These are phyloP conservation scores for Eufriesea mexicana DNA, from an alignment of 1,140 invertebrate genomes.

Conservation along the genomic window DNA sequence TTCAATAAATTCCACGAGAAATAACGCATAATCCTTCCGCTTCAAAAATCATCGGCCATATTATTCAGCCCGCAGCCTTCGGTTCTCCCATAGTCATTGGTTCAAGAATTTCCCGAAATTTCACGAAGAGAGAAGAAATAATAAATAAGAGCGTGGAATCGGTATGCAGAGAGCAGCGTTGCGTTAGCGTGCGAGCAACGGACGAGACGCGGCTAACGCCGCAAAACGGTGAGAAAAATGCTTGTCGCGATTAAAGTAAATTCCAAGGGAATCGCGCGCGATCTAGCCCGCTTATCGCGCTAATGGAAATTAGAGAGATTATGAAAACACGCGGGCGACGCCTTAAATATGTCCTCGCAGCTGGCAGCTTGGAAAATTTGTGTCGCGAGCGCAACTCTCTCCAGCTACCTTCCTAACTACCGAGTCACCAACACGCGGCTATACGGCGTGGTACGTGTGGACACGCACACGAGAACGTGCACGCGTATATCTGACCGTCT, in stretches of 20 bases:
- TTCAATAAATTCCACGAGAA: no score
- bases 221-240: background rate
- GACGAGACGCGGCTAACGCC: background rate
- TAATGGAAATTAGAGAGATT: constrained; percentile 77
- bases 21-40: no score
- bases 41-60: no score
- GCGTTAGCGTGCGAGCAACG: no score
- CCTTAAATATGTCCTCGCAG: constrained; percentile 65
- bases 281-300: constrained; percentile 51
- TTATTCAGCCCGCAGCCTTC: no score
- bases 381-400: constrained; percentile 31
- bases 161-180: background rate
- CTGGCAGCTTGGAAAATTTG: constrained; percentile 66
- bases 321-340: constrained; percentile 68
- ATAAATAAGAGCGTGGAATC: no score
- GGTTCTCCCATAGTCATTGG: no score
- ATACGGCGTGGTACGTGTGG: background rate
- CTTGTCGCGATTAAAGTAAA: background rate
- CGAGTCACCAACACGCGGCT: constrained; percentile 8
- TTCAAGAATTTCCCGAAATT: no score
- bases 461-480: background rate
- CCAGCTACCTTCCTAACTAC: constrained; percentile 29
- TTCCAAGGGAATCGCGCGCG: background rate
- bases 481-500: constrained; percentile 48
- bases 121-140: no score